Percentiles rank a stretch among this genome's conserved stretches.
These are phyloP conservation scores for Andrena minutula DNA, from an alignment of 2,888 invertebrate species.

Conservation along the genomic window DNA sequence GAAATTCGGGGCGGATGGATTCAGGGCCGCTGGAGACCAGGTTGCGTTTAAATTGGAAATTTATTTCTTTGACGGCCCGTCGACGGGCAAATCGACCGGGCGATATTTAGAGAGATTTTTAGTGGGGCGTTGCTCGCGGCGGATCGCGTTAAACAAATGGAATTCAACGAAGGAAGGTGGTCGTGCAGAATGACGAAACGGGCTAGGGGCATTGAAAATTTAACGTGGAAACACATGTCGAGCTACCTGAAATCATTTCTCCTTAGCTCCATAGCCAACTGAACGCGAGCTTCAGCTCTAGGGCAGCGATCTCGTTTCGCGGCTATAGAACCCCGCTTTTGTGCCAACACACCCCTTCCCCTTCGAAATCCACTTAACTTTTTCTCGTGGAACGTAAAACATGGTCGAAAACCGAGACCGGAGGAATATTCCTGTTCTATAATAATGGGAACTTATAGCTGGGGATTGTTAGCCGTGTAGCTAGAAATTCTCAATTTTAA, in stretches of 20 bases:
- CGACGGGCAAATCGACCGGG: background rate
- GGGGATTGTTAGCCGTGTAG: background rate
- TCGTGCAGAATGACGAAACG: conserved; percentile 18
- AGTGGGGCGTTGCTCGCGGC: background rate
- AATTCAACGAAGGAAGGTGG: background rate
- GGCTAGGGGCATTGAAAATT: conserved; percentile 38
- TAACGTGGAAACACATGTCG: conserved; percentile 29
- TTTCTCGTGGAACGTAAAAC: conserved; percentile 21
- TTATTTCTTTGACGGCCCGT: background rate
- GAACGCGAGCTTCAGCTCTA: conserved; percentile 21
- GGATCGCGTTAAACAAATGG: conserved; percentile 4
- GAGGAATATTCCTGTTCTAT: conserved; percentile 24
- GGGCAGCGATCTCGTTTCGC: conserved; percentile 50
- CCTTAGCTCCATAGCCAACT: conserved; percentile 29
- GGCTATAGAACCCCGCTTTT: conserved; percentile 24
- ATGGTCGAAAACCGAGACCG: conserved; percentile 1
- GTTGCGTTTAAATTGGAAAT: conserved; percentile 21
- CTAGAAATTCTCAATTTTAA: background rate
- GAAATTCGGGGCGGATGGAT: conserved; percentile 33
- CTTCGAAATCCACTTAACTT: conserved; percentile 53
- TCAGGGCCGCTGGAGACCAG: conserved; percentile 20
- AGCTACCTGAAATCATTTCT: conserved; percentile 56
- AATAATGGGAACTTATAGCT: background rate
- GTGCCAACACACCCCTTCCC: conserved; percentile 44
- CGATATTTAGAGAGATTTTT: background rate